A percentile compares a stretch with the other conserved stretches of the same genome.
These are phyloP conservation scores for Apostichopus californicus DNA, from an alignment of 35 echinoderm and acorn worm species.

Conservation along the genomic window DNA sequence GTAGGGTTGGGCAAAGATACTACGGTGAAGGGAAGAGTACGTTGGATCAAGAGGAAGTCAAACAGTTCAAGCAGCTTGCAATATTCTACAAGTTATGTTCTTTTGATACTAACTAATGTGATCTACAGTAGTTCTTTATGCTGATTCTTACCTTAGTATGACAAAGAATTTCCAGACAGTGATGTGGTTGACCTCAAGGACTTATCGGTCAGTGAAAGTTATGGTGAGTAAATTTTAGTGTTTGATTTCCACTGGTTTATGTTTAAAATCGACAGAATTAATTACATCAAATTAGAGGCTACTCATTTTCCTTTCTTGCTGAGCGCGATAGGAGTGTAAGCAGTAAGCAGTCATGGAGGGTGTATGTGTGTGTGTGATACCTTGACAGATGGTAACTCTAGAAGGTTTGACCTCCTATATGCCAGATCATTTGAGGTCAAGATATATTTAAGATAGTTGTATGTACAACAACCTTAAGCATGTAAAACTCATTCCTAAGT, in stretches of 20 bases:
- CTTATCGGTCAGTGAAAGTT: neutral
- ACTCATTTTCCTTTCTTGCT: neutral
- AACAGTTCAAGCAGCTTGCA: neutral
- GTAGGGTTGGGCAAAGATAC: neutral
- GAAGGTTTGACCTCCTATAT: too few relatives aligned
- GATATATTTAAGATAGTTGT: too few relatives aligned
- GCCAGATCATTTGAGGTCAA: too few relatives aligned
- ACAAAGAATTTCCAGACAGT: constrained; percentile 24
- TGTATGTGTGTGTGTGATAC: neutral
- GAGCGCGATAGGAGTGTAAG: neutral
- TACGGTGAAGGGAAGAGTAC: neutral
- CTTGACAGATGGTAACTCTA: neutral
- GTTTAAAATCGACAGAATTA: neutral
- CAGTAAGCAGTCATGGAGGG: neutral
- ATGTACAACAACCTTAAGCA: too few relatives aligned
- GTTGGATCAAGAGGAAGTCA: neutral
- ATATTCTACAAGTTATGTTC: neutral
- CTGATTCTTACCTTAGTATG: neutral
- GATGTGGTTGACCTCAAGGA: neutral
- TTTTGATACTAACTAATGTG: neutral
- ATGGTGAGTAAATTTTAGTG: neutral
- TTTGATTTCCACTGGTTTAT: neutral
- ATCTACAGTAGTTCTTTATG: too few relatives aligned
- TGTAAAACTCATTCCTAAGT: too few relatives aligned
- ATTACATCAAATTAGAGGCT: neutral